Percentiles rank a stretch among this genome's conserved stretches.
These are phyloP conservation scores for Sylvilagus bachmani DNA, from an alignment of 2,113 vertebrate genomes.

Conservation along the genomic window DNA sequence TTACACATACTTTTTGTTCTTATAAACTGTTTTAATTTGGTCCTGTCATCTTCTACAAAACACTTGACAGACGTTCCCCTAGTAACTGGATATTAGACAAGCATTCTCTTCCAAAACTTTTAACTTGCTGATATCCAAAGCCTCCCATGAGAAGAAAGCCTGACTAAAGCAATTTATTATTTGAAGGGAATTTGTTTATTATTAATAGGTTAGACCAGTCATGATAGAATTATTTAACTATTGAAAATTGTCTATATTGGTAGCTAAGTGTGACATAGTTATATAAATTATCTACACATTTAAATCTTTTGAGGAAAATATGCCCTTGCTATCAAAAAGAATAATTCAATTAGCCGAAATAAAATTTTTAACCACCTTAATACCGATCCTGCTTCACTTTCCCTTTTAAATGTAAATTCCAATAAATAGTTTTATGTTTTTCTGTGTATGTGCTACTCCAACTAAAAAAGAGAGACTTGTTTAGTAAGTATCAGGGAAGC, in stretches of 20 bases:
- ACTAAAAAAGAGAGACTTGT: too few relatives aligned
- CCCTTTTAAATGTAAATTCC: neutral
- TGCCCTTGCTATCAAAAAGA: neutral
- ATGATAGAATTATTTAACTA: constrained; percentile 11
- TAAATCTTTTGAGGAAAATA: constrained; percentile 43
- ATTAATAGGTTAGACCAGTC: neutral
- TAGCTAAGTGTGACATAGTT: neutral
- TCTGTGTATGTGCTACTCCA: too few relatives aligned
- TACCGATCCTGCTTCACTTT: neutral
- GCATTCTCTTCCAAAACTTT: constrained; percentile 14
- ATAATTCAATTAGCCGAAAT: neutral
- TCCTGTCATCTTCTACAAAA: neutral
- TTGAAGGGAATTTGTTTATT: neutral
- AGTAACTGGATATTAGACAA: neutral
- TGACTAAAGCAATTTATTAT: neutral
- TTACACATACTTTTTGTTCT: constrained; percentile 55
- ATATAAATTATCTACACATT: neutral
- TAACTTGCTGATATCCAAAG: neutral
- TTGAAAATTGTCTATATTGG: neutral
- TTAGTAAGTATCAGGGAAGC: too few relatives aligned
- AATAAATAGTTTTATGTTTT: too few relatives aligned
- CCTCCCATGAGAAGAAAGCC: constrained; percentile 7
- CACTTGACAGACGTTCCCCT: neutral
- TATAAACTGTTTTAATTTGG: constrained; percentile 11
- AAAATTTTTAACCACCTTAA: neutral